These are phyloP conservation scores for Phenganax subtilis DNA, from an alignment of 92 coral and sea anemone genomes.

Conservation along the genomic window DNA sequence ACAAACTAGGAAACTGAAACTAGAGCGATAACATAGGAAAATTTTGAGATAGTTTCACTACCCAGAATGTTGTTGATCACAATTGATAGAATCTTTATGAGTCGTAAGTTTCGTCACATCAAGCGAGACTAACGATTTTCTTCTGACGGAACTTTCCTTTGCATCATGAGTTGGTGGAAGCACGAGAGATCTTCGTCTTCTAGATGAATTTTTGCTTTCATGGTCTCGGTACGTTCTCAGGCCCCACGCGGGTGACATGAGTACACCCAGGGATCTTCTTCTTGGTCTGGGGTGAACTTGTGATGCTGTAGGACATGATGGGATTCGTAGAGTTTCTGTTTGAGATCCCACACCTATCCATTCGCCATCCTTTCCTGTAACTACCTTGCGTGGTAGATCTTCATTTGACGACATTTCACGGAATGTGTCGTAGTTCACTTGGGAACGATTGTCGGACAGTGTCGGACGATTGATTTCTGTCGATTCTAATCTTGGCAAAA, in stretches of 20 bases:
- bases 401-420: background rate
- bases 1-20: too few relatives aligned
- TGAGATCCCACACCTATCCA: background rate
- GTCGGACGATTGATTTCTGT: background rate
- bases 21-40: too few relatives aligned
- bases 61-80: constrained; percentile 1
- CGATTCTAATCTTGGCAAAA: constrained; percentile 11
- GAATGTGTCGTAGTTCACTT: background rate
- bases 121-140: constrained; percentile 2
- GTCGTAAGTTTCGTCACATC: constrained; percentile 4
- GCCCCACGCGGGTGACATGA: constrained; percentile 24
- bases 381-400: background rate
- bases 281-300: background rate
- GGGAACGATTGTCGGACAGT: background rate
- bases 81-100: background rate
- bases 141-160: background rate
- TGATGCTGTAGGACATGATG: constrained; percentile 4
- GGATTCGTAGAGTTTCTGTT: background rate
- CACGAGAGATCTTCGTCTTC: background rate
- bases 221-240: constrained; percentile 6
- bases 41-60: background rate
- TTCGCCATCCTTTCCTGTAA: background rate
- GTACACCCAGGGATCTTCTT: constrained; percentile 27
- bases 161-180: background rate
- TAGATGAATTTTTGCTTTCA: background rate